Evolutionary conservation across 1,140 invertebrate species (phyloP).

Genomic region (Rhagoletis pomonella): DNA sequence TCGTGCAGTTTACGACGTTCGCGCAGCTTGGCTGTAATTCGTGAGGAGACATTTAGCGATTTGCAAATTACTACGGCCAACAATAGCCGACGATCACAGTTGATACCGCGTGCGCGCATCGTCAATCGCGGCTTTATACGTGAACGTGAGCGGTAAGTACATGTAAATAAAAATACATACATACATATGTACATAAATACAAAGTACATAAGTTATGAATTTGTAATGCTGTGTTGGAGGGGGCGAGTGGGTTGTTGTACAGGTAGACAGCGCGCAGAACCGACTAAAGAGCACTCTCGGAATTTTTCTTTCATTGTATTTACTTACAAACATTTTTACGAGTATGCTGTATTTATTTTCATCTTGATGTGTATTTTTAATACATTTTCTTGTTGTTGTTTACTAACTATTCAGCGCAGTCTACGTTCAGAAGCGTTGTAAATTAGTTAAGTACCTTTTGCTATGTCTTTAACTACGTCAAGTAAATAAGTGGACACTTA

Average conservation of each 20-base stretch:
- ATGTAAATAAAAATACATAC: background rate
- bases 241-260: too few species aligned
- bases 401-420: background rate
- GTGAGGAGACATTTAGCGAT: slow-evolving; percentile 83
- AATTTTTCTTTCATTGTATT: background rate
- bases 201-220: too few species aligned
- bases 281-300: background rate
- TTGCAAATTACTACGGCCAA: slow-evolving; percentile 78
- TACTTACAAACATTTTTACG: background rate
- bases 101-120: slow-evolving; percentile 85
- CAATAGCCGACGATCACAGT: slow-evolving; percentile 80
- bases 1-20: slow-evolving; percentile 82
- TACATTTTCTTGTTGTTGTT: background rate
- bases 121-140: slow-evolving; percentile 84
- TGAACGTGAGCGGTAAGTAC: slow-evolving; percentile 70
- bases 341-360: background rate
- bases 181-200: background rate
- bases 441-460: background rate
- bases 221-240: background rate
- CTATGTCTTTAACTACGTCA: too few species aligned
- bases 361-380: background rate
- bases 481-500: too few species aligned
- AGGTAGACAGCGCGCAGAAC: too few species aligned
- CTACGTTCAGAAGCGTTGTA: background rate
- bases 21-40: slow-evolving; percentile 84